Base-by-base conservation (phyloP, 2,888 invertebrate species). In the Drosophila melanosoma region DNA sequence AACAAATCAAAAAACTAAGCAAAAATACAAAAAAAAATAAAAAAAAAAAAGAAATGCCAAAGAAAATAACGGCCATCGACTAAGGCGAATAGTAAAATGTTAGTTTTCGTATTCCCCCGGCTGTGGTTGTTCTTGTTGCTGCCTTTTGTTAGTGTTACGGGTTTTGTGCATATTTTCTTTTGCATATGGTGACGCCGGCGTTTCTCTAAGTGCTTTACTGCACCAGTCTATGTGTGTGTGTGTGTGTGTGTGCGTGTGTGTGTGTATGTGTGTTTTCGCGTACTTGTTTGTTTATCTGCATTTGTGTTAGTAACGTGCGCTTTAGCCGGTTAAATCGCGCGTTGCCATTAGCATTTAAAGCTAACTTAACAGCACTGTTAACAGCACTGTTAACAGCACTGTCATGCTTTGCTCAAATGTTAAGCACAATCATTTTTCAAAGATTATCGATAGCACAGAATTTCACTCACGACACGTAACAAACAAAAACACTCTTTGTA, bases 301-400 rank as follows among this genome's bases (percentile, higher is more conserved):
- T 20, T 48, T 56, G 69, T 73, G 36, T 63, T 62, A 56, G 69
- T 68, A 23, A 38, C 62, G 65, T 59, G 58, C 58, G 54, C 53
- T 61, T 62, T 33, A 65, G 51, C 79, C 76, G 75, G 76, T 38
- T 66, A 56, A 76, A 29, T 58, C 58, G 54, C 52, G 17, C 71
- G 69, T 76, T 77, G 83, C 83, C 51, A 77, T 81, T 74, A 69
- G 69, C 71, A 74, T 57, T 69, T 42, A 53, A 42, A 61, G 79
- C 82, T 74, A 62, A 67, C 58, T 57, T 83, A 78, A 67, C 83
- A 76, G 75, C 59, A 36, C 62, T 54, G 74, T 70, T 67, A 59
- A 71, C 74, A 49, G 73, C 73, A 70, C 70, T 81, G 83, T 79
- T 4, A 29, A 26, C 4, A 6, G 0, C 29, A 1, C 5, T 29